Conservation (phyloP, 1,140 invertebrate species). For the Trissolcus basalis region DNA sequence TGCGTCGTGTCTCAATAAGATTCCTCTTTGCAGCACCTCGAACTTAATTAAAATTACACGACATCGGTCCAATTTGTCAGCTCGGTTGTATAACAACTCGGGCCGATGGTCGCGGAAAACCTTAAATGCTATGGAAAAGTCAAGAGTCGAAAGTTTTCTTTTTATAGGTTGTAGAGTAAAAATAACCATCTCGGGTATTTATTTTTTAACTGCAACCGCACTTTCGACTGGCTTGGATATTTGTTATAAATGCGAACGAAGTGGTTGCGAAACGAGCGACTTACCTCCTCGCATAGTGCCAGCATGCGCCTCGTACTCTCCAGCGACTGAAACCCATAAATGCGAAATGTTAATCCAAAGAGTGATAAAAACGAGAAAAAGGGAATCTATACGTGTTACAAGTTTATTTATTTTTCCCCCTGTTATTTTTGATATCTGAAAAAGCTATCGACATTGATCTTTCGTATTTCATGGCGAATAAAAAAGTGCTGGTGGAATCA, state of each 20-base stretch:
- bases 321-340: conserved; percentile 87
- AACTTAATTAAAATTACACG: conserved; percentile 26
- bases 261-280: conserved; percentile 65
- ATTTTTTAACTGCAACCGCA: background rate
- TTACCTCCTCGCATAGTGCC: conserved; percentile 96
- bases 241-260: conserved; percentile 29
- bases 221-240: conserved; percentile 41
- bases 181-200: no score
- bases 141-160: background rate
- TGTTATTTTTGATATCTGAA: no score
- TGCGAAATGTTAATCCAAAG: no score
- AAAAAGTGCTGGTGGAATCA: no score
- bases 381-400: no score
- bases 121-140: conserved; percentile 19
- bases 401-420: no score
- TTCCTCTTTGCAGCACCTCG: conserved; percentile 59
- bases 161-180: background rate
- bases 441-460: no score
- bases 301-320: conserved; percentile 98
- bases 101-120: conserved; percentile 18
- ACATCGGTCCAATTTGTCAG: conserved; percentile 18
- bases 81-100: conserved; percentile 15
- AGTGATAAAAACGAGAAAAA: no score
- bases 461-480: no score
- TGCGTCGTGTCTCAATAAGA: conserved; percentile 43